Percentiles rank a stretch among this genome's conserved stretches.
phyloP scores from a whole-genome alignment of 2,888 invertebrate genomes.

The Luperina nickerlii region DNA sequence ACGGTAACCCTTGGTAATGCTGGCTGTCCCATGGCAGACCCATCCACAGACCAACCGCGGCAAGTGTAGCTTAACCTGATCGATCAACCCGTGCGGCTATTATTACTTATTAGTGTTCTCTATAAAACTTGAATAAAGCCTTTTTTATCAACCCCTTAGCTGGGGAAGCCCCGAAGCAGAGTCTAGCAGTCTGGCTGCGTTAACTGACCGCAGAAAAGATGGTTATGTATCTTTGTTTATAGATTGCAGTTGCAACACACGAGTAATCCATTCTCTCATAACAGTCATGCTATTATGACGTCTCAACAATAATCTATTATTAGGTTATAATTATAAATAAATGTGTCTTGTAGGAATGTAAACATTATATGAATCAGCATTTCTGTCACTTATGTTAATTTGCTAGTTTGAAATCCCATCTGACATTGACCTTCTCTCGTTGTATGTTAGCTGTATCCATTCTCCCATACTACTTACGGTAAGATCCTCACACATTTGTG shows the following conservation, averaged over 20 bases:
- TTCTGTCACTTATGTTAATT: neutral
- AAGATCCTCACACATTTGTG: too few relatives aligned
- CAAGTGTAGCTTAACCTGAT: too few relatives aligned
- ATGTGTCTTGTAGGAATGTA: neutral
- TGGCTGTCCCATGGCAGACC: too few relatives aligned
- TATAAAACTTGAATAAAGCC: too few relatives aligned
- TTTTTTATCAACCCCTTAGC: too few relatives aligned
- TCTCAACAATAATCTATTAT: neutral
- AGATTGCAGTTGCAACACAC: neutral
- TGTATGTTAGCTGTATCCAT: too few relatives aligned
- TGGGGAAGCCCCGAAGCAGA: too few relatives aligned
- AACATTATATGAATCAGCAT: conserved; percentile 15
- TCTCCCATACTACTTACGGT: too few relatives aligned
- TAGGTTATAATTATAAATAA: neutral
- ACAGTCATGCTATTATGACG: neutral
- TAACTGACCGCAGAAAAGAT: neutral
- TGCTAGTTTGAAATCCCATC: neutral
- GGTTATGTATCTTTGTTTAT: neutral
- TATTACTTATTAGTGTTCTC: too few relatives aligned
- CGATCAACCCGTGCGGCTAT: too few relatives aligned
- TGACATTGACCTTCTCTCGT: neutral
- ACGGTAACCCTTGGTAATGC: too few relatives aligned
- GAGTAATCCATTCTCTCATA: neutral
- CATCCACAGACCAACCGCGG: too few relatives aligned
- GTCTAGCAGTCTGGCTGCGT: neutral